Conservation (phyloP, 2,113 vertebrate species). For the Brachyhypopomus gauderio region DNA sequence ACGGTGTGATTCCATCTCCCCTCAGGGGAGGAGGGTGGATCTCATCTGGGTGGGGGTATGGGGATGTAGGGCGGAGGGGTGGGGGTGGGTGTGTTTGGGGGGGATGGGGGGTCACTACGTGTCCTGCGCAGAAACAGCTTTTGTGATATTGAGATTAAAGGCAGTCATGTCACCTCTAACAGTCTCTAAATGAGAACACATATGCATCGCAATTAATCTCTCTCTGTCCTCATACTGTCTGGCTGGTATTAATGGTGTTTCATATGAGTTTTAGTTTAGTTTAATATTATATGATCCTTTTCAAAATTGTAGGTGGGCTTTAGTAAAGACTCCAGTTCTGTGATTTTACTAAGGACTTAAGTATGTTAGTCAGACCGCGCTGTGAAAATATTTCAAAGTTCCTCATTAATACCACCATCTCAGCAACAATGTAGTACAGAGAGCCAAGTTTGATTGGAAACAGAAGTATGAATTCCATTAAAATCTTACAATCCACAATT, state of each 20-base stretch:
- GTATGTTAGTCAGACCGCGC: no score
- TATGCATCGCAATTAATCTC: background rate
- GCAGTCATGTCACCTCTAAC: background rate
- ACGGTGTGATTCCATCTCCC: slow-evolving; percentile 61
- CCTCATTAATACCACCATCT: no score
- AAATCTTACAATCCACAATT: no score
- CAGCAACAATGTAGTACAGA: no score
- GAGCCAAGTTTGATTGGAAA: no score
- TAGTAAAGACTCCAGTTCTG: no score
- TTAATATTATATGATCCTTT: no score
- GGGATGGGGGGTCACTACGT: background rate
- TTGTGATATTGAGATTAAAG: slow-evolving; percentile 9
- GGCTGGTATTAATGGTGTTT: background rate
- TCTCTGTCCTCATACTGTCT: background rate
- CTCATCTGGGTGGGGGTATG: slow-evolving; percentile 57
- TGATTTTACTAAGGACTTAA: no score
- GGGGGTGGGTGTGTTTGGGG: background rate
- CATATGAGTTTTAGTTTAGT: background rate
- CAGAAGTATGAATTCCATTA: no score
- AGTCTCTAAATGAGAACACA: background rate
- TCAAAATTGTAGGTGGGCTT: no score
- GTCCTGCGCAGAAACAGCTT: background rate
- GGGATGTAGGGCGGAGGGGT: slow-evolving; percentile 41
- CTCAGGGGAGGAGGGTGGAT: slow-evolving; percentile 53
- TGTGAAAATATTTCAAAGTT: no score